These are phyloP conservation scores for Netelia fuscicornis DNA, from an alignment of 2,888 invertebrate species.

Conservation along the genomic window DNA sequence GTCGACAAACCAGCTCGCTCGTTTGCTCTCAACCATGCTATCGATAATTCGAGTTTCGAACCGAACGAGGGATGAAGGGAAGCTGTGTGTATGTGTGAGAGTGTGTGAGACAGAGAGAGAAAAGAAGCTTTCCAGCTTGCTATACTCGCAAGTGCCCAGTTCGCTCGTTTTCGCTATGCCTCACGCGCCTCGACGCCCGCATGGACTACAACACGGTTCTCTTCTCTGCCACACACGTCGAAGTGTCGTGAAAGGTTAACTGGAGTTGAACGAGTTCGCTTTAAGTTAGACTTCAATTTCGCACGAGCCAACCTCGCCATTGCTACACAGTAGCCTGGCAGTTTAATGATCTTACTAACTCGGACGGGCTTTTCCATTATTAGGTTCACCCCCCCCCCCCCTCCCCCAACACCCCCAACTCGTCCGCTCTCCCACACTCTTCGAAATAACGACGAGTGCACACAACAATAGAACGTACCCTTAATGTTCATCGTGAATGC, in stretches of 20 bases:
- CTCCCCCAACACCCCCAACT: too few species aligned
- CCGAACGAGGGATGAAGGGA: conserved; percentile 18
- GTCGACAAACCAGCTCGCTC: neutral
- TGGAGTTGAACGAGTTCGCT: conserved; percentile 79
- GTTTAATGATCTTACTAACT: conserved; percentile 82
- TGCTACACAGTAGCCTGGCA: conserved; percentile 70
- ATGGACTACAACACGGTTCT: conserved; percentile 52
- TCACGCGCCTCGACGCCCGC: conserved; percentile 47
- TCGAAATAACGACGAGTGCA: conserved; percentile 10
- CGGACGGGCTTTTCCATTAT: conserved; percentile 81
- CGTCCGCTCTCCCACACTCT: neutral
- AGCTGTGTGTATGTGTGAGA: neutral
- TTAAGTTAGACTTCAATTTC: conserved; percentile 79
- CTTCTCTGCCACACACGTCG: conserved; percentile 69
- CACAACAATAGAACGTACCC: neutral
- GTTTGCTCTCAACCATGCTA: conserved; percentile 24
- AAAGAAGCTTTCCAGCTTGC: conserved; percentile 56
- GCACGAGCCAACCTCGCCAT: conserved; percentile 47
- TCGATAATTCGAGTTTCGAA: conserved; percentile 74
- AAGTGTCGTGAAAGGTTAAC: conserved; percentile 81
- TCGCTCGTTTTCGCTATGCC: conserved; percentile 26
- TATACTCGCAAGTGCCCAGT: conserved; percentile 24
- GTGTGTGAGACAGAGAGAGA: neutral
- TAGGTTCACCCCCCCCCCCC: conserved; percentile 71
- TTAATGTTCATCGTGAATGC: neutral